Conservation (phyloP, 2,888 invertebrate genomes). For the Tethea ocularis region DNA sequence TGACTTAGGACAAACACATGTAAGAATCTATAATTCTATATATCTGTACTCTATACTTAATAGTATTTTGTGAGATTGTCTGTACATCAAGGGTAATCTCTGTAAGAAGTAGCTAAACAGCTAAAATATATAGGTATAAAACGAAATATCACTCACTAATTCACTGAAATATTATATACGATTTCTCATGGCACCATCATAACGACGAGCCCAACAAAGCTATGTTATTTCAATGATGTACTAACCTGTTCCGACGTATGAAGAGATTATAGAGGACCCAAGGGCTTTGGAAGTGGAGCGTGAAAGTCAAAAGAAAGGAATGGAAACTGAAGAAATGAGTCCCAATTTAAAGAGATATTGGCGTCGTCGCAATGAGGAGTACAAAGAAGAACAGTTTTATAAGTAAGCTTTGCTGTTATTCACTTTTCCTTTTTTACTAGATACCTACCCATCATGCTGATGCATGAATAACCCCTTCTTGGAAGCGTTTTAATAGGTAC, state of each 20-base stretch:
- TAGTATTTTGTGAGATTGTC: too few relatives aligned
- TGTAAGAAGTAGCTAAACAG: too few relatives aligned
- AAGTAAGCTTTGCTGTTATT: slow-evolving; percentile 40
- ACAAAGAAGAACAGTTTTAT: slow-evolving; percentile 68
- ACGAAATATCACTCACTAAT: too few relatives aligned
- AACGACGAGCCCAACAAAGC: not conserved
- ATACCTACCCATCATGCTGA: not conserved
- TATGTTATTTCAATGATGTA: not conserved
- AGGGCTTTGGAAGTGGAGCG: slow-evolving; percentile 44
- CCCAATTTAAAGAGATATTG: slow-evolving; percentile 61
- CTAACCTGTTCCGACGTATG: not conserved
- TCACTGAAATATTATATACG: too few relatives aligned
- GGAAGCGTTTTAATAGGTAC: too few relatives aligned
- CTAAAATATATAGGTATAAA: too few relatives aligned
- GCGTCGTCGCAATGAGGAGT: slow-evolving; percentile 65
- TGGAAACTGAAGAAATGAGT: slow-evolving; percentile 50
- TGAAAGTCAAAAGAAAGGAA: slow-evolving; percentile 36
- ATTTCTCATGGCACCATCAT: not conserved
- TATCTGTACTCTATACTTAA: too few relatives aligned
- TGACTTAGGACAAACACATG: too few relatives aligned
- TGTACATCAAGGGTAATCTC: too few relatives aligned
- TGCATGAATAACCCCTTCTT: too few relatives aligned
- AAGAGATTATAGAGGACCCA: slow-evolving; percentile 31
- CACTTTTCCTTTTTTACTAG: slow-evolving; percentile 26
- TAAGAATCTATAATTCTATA: too few relatives aligned